Base-by-base conservation (phyloP, 2,888 invertebrate species). In the Apantesis nais region DNA sequence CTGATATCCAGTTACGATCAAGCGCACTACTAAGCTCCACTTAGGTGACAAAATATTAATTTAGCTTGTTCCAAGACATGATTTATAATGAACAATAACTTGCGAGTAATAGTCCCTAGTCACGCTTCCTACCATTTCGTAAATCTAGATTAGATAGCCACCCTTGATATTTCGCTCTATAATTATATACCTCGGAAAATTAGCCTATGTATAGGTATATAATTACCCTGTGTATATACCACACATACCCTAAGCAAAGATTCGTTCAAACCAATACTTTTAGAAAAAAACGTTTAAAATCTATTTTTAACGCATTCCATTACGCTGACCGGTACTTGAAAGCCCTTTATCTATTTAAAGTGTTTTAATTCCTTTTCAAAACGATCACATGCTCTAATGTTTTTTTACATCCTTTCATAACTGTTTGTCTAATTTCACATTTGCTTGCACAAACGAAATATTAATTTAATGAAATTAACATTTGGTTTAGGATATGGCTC, bases 401-500 rank as follows among this genome's bases (percentile, higher is more conserved):
- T 11, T 62, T 48, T 62, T 34, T n/a, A 31, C 61, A 9, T 64
- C 63, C 60, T 41, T 73, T 67, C 41, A 64, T 81, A 76, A 78
- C 80, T 72, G 77, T 76, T 66, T 58, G 41, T 75, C 70, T 80
- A 89, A 86, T 90, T 89, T 88, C 84, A 88, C 85, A 79, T 76
- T 72, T 73, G 74, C 82, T 78, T 79, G 73, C 76, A 74, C 75
- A 83, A 80, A 81, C 87, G 80, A 93, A 93, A 91, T 92, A 92
- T 88, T 91, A 90, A 93, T 90, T 86, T 85, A 83, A 86, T 76
- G 85, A 87, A 89, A 92, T 93, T 92, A 90, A 84, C 91, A 92
- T 92, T 80, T 78, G 80, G 80, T 93, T 92, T 91, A 90, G 93
- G 93, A 89, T 88, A 88, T 90, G 80, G 73, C 79, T 78, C 82